Percentiles rank a stretch among this genome's conserved stretches.
Conservation (phyloP, 1,140 invertebrate genomes). For the Rhyzopertha dominica region DNA sequence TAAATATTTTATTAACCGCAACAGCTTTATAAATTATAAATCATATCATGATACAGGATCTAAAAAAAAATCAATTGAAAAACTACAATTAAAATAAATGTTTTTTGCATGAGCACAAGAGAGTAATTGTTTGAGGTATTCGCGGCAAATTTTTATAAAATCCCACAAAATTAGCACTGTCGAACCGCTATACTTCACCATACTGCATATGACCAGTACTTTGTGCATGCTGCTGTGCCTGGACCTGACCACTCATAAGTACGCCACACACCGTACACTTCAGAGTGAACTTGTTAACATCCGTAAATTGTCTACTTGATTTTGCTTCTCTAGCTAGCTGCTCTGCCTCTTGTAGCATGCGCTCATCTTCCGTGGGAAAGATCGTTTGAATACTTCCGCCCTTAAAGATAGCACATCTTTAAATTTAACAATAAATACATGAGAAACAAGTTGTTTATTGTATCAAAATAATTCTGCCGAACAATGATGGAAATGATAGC, state of each 20-base stretch:
- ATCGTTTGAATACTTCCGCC: constrained; percentile 68
- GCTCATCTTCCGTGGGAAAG: constrained; percentile 71
- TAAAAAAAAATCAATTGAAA: too few relatives aligned
- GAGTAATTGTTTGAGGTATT: too few relatives aligned
- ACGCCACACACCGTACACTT: constrained; percentile 75
- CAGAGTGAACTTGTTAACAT: constrained; percentile 80
- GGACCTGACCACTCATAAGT: constrained; percentile 67
- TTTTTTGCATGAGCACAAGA: too few relatives aligned
- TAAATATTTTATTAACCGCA: too few relatives aligned
- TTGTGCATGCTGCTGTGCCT: constrained; percentile 80
- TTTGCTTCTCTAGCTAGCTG: constrained; percentile 83
- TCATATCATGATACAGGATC: too few relatives aligned
- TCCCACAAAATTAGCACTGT: not conserved
- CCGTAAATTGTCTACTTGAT: constrained; percentile 81
- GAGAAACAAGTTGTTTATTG: constrained; percentile 1
- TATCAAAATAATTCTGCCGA: too few relatives aligned
- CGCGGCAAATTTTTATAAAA: constrained; percentile 6
- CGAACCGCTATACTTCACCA: constrained; percentile 67
- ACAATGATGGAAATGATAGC: too few relatives aligned
- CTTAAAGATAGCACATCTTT: constrained; percentile 45
- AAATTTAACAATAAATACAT: constrained; percentile 25
- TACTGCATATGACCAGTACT: constrained; percentile 81
- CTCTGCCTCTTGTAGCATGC: constrained; percentile 70
- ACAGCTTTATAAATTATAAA: too few relatives aligned
- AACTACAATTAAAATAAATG: too few relatives aligned